Conservation (phyloP, 2,888 invertebrate species). For the Drosophila quinaria region DNA sequence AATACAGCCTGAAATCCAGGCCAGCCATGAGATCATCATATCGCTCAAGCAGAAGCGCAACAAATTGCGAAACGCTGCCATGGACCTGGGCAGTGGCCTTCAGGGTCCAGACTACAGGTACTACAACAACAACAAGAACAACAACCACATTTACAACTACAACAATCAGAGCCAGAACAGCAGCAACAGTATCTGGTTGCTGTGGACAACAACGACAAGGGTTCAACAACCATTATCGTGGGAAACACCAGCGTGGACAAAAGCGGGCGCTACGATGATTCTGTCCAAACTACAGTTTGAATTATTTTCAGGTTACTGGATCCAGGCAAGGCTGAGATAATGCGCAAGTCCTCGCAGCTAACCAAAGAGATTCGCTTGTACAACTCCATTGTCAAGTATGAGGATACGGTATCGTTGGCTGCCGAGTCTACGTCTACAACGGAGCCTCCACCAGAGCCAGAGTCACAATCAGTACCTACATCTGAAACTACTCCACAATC, state of each 20-base stretch:
- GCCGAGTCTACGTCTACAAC: neutral
- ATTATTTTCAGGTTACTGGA: constrained; percentile 77
- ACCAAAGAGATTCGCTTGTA: constrained; percentile 82
- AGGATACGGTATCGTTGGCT: constrained; percentile 50
- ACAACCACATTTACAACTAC: constrained; percentile 25
- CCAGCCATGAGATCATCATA: constrained; percentile 79
- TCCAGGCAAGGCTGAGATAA: constrained; percentile 76
- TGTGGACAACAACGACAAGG: constrained; percentile 40
- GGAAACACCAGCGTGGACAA: constrained; percentile 48
- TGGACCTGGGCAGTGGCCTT: constrained; percentile 75
- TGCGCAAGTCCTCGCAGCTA: constrained; percentile 74
- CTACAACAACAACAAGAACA: constrained; percentile 43
- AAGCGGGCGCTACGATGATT: constrained; percentile 20
- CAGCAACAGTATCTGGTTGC: constrained; percentile 13
- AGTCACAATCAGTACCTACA: neutral
- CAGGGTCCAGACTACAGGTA: constrained; percentile 78
- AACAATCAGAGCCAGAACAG: constrained; percentile 13
- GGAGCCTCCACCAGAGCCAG: neutral
- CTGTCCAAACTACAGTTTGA: constrained; percentile 34
- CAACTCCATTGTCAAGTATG: constrained; percentile 73
- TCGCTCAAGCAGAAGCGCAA: constrained; percentile 78
- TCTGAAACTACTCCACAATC: neutral
- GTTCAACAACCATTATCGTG: constrained; percentile 53
- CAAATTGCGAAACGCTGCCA: constrained; percentile 79
- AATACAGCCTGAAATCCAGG: constrained; percentile 83